Conservation (phyloP, 64 coral and sea anemone species). For the Stichodactyla helianthus region DNA sequence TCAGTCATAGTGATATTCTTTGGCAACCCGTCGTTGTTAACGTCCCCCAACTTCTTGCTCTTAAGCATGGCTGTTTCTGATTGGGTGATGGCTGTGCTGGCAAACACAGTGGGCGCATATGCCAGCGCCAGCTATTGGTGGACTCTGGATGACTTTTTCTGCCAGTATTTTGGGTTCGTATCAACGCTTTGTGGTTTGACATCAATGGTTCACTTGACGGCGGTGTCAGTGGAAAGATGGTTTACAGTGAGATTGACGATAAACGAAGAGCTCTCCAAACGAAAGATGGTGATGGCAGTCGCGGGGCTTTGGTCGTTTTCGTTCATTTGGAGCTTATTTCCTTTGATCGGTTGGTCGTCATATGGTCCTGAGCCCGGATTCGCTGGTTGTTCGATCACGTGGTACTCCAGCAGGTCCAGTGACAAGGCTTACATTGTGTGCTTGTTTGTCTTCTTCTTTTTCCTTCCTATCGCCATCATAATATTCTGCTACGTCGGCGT, state of each 20-base stretch:
- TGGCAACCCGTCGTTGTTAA: neutral
- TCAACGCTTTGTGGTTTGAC: conserved; percentile 30
- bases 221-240: conserved; percentile 42
- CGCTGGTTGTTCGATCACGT: conserved; percentile 52
- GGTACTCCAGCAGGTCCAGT: conserved; percentile 18
- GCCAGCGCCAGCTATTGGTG: conserved; percentile 24
- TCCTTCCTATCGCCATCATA: conserved; percentile 35
- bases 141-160: conserved; percentile 7
- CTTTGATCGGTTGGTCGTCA: conserved; percentile 57
- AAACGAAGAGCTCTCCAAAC: neutral
- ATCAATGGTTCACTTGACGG: conserved; percentile 55
- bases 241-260: conserved; percentile 12
- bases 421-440: conserved; percentile 44
- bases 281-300: neutral
- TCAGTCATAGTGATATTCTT: conserved; percentile 16
- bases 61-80: conserved; percentile 74
- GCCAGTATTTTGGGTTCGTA: conserved; percentile 38
- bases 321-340: conserved; percentile 54
- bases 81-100: conserved; percentile 37
- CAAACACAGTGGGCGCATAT: conserved; percentile 27
- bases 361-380: conserved; percentile 41
- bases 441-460: conserved; percentile 57
- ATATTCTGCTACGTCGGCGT: conserved; percentile 27
- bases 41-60: conserved; percentile 36
- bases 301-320: conserved; percentile 35